Evolutionary conservation across 2,888 invertebrate species (phyloP).

Genomic region (Nemotelus pantherinus): DNA sequence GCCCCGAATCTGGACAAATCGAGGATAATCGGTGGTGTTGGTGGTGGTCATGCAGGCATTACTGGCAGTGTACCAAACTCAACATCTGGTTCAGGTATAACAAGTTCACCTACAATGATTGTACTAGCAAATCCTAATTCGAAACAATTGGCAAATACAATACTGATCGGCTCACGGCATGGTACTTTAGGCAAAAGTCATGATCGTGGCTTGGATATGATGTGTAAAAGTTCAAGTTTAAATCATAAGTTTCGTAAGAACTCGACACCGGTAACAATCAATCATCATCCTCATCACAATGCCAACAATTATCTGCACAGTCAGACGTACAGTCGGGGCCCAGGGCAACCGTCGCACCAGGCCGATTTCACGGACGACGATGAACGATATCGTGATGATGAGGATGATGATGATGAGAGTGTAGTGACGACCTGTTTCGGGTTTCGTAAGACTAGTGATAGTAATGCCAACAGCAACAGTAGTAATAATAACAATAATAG

Average conservation of each 20-base stretch:
- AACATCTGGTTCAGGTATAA: conserved; percentile 50
- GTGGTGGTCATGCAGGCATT: conserved; percentile 48
- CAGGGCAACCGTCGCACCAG: not conserved
- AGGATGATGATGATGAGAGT: conserved; percentile 57
- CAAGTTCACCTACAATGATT: conserved; percentile 20
- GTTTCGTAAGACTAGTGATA: conserved; percentile 54
- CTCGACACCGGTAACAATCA: conserved; percentile 29
- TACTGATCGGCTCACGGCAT: conserved; percentile 44
- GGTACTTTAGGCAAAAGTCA: conserved; percentile 59
- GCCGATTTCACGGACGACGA: conserved; percentile 47
- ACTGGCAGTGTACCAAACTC: conserved; percentile 50
- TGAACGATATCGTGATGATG: conserved; percentile 52
- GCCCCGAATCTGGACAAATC: conserved; percentile 72
- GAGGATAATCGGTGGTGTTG: conserved; percentile 52
- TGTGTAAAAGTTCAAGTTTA: conserved; percentile 51
- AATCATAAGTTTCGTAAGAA: conserved; percentile 46
- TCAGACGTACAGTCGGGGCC: conserved; percentile 50
- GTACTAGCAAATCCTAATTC: conserved; percentile 21
- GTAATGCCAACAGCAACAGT: conserved; percentile 49
- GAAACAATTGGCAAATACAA: conserved; percentile 38
- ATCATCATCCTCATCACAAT: conserved; percentile 31
- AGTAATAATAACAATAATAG: conserved; percentile 47
- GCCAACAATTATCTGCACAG: conserved; percentile 22
- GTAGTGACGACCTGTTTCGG: conserved; percentile 59
- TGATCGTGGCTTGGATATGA: conserved; percentile 60